Base-by-base conservation (phyloP, 2,797 vertebrate genomes). In the Cossypha niveicapilla region DNA sequence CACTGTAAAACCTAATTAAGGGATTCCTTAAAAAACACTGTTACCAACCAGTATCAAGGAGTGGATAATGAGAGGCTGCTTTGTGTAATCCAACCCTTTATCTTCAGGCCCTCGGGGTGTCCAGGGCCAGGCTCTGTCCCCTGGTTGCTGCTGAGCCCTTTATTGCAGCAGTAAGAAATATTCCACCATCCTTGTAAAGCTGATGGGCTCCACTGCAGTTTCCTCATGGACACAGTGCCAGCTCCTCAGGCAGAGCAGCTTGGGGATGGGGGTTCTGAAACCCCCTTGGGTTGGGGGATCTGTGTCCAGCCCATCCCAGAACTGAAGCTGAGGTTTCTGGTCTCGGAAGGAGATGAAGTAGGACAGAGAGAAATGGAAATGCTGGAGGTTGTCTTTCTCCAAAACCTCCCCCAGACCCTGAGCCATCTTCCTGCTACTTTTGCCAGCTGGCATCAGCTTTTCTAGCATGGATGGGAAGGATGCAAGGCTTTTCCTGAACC, bases 1-100 rank as follows among this genome's bases (percentile, higher is more conserved):
- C 93, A 96, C 90, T 94, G 79, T 94, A 95, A 96, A 94, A 94
- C 95, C 92, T 96, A 95, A 96, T 96, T 96, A 97, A 95, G 90
- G 86, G 94, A 94, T 94, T 94, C 93, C 78, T 97, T 94, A 75
- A 75, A 85, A 94, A 96, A 92, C 92, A 96, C 92, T 87, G 80
- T 92, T 96, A 91, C 93, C 86, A 61, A 74, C 67, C 74, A 58
- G 84, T 96, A 95, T 96, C 95, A 96, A 95, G 95, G 89, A 88
- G 65, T 80, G 90, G 89, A 94, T 95, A 95, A 96, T 92, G 93
- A 95, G 95, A 89, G 75, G 75, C 88, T 94, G 93, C 90, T 95
- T 95, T 96, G 90, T 96, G 93, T 95, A 96, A 95, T 94, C 86
- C 88, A 92, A 30, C 53, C 68, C 88, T 95, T 92, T 94, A 95